Evolutionary conservation across 1,140 invertebrate genomes (phyloP), one percentile per base, ranked within the genome.

Genomic region (Dreissena rostriformis): DNA sequence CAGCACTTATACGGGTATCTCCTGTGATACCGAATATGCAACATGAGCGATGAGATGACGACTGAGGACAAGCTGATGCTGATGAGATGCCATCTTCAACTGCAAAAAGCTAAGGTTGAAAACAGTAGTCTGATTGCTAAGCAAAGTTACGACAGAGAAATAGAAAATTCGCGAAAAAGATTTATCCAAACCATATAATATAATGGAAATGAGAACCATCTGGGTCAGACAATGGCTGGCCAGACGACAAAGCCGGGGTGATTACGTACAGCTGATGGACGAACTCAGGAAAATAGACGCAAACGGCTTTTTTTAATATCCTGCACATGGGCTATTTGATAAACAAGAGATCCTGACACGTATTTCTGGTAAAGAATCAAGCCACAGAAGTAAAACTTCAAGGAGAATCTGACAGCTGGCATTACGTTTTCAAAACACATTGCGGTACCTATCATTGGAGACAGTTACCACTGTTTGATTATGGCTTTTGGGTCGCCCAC

Each of bases 381-480:
- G n/a, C n/a, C n/a, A n/a, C n/a, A n/a, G n/a, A n/a, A n/a, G n/a
- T n/a, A n/a, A n/a, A n/a, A n/a, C n/a, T n/a, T n/a, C 39, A 39
- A 8, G 39, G 8, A 39, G 39, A 2, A 39, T 39, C 39, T 39
- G 39, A 39, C 39, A 39, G 39, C 39, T 39, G 39, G 39, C 39
- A 39, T 39, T 39, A 39, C 39, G 39, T 39, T 39, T 39, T 2
- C 8, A 39, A 39, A 39, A 39, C 4, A 39, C 4, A 39, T 5
- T 39, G 39, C 39, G 39, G 39, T 39, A 39, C 39, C 39, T 39
- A 39, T 5, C 39, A 39, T 39, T 39, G 61, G 61, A 11, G 61
- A 63, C 61, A 63, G 61, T 26, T 63, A 63, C 61, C 61, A 63
- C 61, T 63, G 19, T 63, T 11, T 63, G 61, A 63, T 63, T 63